Base-by-base conservation (phyloP, 2,888 invertebrate genomes). In the Clepsis dumicolana region DNA sequence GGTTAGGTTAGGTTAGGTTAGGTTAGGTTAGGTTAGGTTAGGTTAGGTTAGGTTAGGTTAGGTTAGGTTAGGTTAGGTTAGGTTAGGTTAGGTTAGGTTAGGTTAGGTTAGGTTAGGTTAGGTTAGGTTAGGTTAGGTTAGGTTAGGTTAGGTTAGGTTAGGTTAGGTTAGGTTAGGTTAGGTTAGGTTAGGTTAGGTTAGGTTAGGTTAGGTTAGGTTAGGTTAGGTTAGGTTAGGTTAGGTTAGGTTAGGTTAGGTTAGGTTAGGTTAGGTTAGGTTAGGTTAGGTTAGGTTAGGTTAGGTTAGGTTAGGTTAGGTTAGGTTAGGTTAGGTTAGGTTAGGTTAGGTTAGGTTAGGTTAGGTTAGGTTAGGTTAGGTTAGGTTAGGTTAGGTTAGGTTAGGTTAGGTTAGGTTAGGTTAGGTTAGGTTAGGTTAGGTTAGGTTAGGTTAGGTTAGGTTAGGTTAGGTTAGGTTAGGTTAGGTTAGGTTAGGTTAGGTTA, bases 131-230 rank as follows among this genome's bases (percentile, higher is more conserved):
- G 52, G 52, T 52, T 52, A 52, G 52, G 52, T 52, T 52, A 52
- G 52, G 52, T 52, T 52, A 52, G 52, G 52, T 52, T 52, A 52
- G 52, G 52, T 52, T 52, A 52, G 52, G 52, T 52, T 52, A 52
- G 52, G 52, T 52, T 52, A 52, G 57, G 57, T 57, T 57, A 57
- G 57, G 57, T 57, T 57, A 57, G 57, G 54, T 54, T 54, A 54
- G 54, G 54, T 54, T 54, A 54, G 54, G 54, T 54, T 54, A 54
- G 54, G 54, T 54, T 54, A 54, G 54, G 54, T 54, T 54, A 54
- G 54, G 54, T 54, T 54, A 54, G 54, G 54, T 54, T 54, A 54
- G 54, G 54, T 54, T 54, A 54, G 54, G 54, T 54, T 48, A 48
- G 29, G 32, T 29, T 29, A 32, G 29, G 32, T 48, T 48, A 48